Percentiles rank a stretch among this genome's conserved stretches.
Evolutionary conservation across 2,113 vertebrate species (phyloP).

Genomic region (Hemicordylus capensis): DNA sequence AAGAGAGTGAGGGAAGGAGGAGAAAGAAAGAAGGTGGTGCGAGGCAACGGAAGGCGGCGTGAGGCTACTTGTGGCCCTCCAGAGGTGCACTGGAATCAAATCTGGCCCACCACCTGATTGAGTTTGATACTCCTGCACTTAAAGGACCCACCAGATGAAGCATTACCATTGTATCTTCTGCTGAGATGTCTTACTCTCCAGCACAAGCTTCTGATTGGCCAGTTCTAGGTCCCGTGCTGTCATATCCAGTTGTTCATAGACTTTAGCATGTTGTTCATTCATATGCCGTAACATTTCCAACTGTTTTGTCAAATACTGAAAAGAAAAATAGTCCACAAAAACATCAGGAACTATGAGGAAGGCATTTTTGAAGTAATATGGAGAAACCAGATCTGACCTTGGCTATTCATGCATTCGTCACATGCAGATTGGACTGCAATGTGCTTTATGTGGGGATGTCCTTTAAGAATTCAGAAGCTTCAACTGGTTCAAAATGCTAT

Average conservation of each 20-base stretch:
- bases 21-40: no score
- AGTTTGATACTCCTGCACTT: neutral
- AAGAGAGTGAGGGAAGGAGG: no score
- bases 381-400: no score
- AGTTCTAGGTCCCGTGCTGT: conserved; percentile 93
- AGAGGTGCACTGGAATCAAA: no score
- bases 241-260: conserved; percentile 96
- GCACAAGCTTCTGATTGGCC: conserved; percentile 92
- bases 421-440: no score
- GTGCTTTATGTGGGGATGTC: no score
- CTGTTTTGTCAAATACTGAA: conserved; percentile 94
- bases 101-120: no score
- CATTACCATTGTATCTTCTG: conserved; percentile 94
- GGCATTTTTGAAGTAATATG: neutral
- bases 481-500: no score
- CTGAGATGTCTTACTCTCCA: conserved; percentile 95
- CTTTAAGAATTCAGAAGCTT: no score
- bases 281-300: conserved; percentile 91
- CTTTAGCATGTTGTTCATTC: conserved; percentile 97
- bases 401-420: no score
- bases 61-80: no score
- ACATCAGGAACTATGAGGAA: neutral
- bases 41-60: no score
- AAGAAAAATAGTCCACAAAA: neutral
- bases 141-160: neutral